Base-by-base conservation (phyloP, 2,797 vertebrate genomes). In the Acropternis orthonyx region DNA sequence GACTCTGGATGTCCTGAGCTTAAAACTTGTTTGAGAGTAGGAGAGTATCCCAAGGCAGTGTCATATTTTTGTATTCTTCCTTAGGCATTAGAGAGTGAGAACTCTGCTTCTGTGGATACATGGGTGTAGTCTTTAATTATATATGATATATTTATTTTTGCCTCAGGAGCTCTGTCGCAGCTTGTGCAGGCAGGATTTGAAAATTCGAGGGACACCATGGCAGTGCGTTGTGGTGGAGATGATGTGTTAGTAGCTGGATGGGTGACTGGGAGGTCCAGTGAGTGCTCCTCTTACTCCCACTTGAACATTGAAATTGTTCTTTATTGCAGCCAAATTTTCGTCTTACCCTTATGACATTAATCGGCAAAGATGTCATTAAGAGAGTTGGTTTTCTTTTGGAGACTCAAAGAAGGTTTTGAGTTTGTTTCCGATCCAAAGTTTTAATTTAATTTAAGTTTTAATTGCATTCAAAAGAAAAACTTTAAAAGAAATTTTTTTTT, bases 141-240 rank as follows among this genome's bases (percentile, higher is more conserved):
- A 76, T 75, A 96, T 93, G 91, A 80, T 95, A 15, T 89, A 91
- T 95, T 96, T 96, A 91, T 91, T 96, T 96, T 94, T 96, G 96
- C 92, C 88, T 94, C 49, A 2, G 92, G 91, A 94, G 75, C 71
- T 89, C 94, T 94, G 75, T 95, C 94, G 84, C 32, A 89, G 72
- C 43, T 88, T 92, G 91, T 84, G 85, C 79, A 89, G 85, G 61
- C 61, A 85, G 79, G 89, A 86, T 84, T 83, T 94, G 65, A 86
- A 43, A 91, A 58, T 87, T 86, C 0, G 9, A 94, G 46, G 91
- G 77, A 55, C 77, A 48, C 54, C 20, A 2, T 74, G 84, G 89
- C 83, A 84, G 30, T 18, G 43, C 82, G 74, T 51, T 1, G 0
- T 62, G 75, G 61, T 19, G 63, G 89, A 26, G 44, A 34, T 65